These are phyloP conservation scores for Sylvia atricapilla DNA, from an alignment of 2,113 vertebrate species.

Conservation along the genomic window DNA sequence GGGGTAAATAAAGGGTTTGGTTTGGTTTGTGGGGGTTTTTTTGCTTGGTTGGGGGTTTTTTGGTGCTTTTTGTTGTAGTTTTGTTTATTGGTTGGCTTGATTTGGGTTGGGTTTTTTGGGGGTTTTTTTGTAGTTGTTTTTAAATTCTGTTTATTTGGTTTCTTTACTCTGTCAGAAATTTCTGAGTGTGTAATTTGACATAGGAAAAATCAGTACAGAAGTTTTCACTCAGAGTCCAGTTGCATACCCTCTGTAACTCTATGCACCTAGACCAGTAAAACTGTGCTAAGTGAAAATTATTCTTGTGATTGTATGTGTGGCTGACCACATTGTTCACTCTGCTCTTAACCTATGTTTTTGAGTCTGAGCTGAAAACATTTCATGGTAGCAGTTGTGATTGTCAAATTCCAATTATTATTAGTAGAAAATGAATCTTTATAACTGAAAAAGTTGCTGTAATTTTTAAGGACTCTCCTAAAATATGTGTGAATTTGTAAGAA, in stretches of 20 bases:
- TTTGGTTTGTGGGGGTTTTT: not conserved
- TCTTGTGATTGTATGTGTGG: not conserved
- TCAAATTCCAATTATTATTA: not conserved
- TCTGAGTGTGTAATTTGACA: not conserved
- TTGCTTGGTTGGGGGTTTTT: not conserved
- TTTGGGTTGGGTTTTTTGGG: too few relatives aligned
- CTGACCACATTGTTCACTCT: not conserved
- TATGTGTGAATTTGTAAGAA: not conserved
- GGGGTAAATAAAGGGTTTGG: not conserved
- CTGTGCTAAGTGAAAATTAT: not conserved
- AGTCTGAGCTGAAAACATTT: not conserved
- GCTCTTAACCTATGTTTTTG: not conserved
- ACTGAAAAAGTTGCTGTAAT: not conserved
- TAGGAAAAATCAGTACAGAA: not conserved
- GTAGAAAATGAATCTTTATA: not conserved
- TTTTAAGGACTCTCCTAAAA: not conserved
- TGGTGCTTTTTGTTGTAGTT: not conserved
- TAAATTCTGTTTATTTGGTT: not conserved
- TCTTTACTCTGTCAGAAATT: not conserved
- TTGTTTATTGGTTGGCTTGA: not conserved
- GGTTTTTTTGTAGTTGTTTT: not conserved
- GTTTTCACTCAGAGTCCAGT: not conserved
- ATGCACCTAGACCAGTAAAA: not conserved
- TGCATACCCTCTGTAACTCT: not conserved
- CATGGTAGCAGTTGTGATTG: not conserved